Conservation (phyloP, 1,140 invertebrate genomes). For the Psix sp. region DNA sequence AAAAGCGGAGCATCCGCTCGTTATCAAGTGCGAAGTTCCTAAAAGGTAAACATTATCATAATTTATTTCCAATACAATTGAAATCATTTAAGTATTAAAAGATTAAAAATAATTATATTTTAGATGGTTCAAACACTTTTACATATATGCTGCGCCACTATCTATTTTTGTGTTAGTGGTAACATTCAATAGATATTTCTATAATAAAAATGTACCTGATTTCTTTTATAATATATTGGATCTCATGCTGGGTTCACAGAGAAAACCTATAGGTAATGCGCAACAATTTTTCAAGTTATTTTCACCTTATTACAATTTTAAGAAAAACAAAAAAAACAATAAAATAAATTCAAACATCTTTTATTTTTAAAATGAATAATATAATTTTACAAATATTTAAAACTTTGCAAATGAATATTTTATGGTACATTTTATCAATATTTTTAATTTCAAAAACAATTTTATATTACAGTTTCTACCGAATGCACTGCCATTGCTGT, state of each 20-base stretch:
- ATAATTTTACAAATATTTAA: too few species aligned
- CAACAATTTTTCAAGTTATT: conserved; percentile 27
- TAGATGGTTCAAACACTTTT: conserved; percentile 86
- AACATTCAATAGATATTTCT: conserved; percentile 76
- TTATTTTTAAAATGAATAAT: too few species aligned
- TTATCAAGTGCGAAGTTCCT: conserved; percentile 81
- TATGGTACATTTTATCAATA: conserved; percentile 8
- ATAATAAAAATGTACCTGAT: conserved; percentile 71
- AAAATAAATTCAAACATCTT: too few species aligned
- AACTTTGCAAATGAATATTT: too few species aligned
- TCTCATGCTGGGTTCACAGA: conserved; percentile 74
- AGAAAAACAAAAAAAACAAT: too few species aligned
- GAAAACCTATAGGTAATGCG: conserved; percentile 75
- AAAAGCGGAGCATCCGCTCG: conserved; percentile 74
- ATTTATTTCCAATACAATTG: too few species aligned
- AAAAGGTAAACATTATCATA: conserved; percentile 76
- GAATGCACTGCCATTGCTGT: conserved; percentile 79
- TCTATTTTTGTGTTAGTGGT: conserved; percentile 76
- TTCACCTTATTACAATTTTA: conserved; percentile 1
- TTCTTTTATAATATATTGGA: conserved; percentile 75
- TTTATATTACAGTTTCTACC: conserved; percentile 77
- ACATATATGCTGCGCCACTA: conserved; percentile 80
- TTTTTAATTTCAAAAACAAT: too few species aligned
- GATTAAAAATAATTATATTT: conserved; percentile 22
- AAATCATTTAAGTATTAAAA: too few species aligned